Conservation (phyloP, 2,797 vertebrate genomes). For the Oreortyx pictus region DNA sequence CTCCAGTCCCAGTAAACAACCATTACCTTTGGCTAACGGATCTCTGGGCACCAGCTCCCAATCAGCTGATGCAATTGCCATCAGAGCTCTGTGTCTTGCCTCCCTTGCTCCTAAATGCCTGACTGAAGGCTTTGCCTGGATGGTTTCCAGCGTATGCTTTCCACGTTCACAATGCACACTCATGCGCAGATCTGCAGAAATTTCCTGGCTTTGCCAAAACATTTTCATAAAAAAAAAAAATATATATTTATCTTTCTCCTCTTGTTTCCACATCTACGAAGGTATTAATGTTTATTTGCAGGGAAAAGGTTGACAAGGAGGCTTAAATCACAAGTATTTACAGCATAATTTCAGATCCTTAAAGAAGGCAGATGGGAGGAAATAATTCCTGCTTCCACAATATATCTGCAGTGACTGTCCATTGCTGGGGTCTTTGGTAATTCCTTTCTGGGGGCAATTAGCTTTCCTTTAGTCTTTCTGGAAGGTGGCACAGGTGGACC, state of each 20-base stretch:
- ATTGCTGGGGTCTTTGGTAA: background rate
- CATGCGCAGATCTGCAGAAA: background rate
- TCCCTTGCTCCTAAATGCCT: background rate
- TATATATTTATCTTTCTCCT: background rate
- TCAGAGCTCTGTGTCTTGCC: slow-evolving; percentile 35
- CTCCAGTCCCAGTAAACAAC: background rate
- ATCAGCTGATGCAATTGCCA: slow-evolving; percentile 24
- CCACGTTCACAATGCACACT: background rate
- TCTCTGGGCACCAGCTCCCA: slow-evolving; percentile 3
- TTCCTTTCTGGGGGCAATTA: background rate
- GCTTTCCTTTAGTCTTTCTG: background rate
- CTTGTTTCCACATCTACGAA: slow-evolving; percentile 11
- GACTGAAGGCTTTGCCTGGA: background rate
- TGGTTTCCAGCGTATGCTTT: background rate
- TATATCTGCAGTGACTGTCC: background rate
- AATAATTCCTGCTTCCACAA: background rate
- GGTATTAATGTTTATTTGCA: slow-evolving; percentile 1
- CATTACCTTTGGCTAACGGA: slow-evolving; percentile 4
- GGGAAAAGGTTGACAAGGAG: background rate
- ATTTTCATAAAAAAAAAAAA: background rate
- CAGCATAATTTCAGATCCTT: slow-evolving; percentile 6
- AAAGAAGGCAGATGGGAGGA: slow-evolving; percentile 16
- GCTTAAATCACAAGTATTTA: slow-evolving; percentile 27
- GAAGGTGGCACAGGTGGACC: background rate
- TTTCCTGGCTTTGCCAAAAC: slow-evolving; percentile 4